These are phyloP conservation scores for Varroa destructor DNA, from an alignment of 1,140 invertebrate species.

Conservation along the genomic window DNA sequence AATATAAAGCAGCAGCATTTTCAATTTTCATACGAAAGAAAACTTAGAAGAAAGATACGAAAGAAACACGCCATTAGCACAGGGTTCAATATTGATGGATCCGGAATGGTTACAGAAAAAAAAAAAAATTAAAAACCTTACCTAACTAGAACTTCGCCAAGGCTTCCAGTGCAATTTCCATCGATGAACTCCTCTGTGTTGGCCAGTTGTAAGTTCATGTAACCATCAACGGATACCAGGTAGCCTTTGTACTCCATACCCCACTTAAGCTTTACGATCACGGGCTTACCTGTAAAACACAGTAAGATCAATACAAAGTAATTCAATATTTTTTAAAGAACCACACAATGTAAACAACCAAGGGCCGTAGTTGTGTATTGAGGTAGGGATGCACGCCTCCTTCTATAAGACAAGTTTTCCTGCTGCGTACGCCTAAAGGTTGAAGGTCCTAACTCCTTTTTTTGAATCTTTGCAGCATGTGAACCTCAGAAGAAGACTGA, in stretches of 20 bases:
- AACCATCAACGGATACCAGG: slow-evolving; percentile 90
- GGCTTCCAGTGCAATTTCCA: slow-evolving; percentile 71
- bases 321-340: neutral
- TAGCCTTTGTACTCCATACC: slow-evolving; percentile 98
- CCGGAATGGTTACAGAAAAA: too few relatives aligned
- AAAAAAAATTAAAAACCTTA: slow-evolving; percentile 40
- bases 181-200: slow-evolving; percentile 98
- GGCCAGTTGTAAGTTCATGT: slow-evolving; percentile 97
- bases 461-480: too few relatives aligned
- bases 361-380: neutral
- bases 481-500: too few relatives aligned
- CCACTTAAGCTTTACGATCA: slow-evolving; percentile 98
- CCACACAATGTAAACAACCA: neutral
- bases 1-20: too few relatives aligned
- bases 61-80: too few relatives aligned
- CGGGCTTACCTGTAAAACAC: slow-evolving; percentile 53
- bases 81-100: too few relatives aligned
- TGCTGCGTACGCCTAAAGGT: too few relatives aligned
- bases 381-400: too few relatives aligned
- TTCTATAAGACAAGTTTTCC: too few relatives aligned
- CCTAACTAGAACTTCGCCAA: slow-evolving; percentile 86
- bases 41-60: too few relatives aligned
- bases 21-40: too few relatives aligned
- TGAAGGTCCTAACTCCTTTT: too few relatives aligned
- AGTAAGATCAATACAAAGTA: neutral